Evolutionary conservation across 23 tunicate genomes (phyloP).

Genomic region (Trididemnum clinides): DNA sequence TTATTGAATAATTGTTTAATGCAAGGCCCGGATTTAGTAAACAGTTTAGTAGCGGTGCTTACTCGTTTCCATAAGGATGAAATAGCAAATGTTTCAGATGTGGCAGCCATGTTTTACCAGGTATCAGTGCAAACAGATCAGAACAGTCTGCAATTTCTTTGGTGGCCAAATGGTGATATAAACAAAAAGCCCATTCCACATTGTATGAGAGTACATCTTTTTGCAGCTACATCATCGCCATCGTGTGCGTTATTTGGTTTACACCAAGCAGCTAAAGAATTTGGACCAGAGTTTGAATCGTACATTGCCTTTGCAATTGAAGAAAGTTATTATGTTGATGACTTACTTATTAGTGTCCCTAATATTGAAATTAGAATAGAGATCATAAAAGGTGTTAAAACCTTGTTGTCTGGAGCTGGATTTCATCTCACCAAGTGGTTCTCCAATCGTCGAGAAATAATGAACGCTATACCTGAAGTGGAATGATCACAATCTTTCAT

Average conservation of each 20-base stretch:
- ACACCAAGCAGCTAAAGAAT: too few species aligned
- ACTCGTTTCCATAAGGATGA: constrained; percentile 37
- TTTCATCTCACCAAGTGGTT: neutral
- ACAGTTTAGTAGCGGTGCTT: constrained; percentile 41
- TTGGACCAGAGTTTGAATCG: constrained; percentile 34
- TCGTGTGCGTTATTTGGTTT: constrained; percentile 27
- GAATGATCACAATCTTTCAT: neutral
- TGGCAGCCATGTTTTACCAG: constrained; percentile 57
- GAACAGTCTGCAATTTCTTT: constrained; percentile 25
- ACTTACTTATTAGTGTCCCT: neutral
- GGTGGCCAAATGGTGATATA: constrained; percentile 45
- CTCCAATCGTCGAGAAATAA: neutral
- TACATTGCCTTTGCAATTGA: neutral
- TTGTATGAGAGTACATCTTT: constrained; percentile 37
- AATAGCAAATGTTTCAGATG: constrained; percentile 38
- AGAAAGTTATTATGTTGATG: constrained; percentile 45
- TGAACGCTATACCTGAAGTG: neutral
- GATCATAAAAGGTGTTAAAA: neutral
- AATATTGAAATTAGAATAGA: too few species aligned
- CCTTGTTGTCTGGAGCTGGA: neutral
- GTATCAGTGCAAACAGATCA: constrained; percentile 45
- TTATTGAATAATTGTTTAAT: constrained; percentile 1
- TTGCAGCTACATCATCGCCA: constrained; percentile 54
- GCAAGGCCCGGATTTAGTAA: constrained; percentile 54
- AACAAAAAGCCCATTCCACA: neutral